Evolutionary conservation across 2,888 invertebrate genomes (phyloP).

Genomic region (Meteorus cinctellus): DNA sequence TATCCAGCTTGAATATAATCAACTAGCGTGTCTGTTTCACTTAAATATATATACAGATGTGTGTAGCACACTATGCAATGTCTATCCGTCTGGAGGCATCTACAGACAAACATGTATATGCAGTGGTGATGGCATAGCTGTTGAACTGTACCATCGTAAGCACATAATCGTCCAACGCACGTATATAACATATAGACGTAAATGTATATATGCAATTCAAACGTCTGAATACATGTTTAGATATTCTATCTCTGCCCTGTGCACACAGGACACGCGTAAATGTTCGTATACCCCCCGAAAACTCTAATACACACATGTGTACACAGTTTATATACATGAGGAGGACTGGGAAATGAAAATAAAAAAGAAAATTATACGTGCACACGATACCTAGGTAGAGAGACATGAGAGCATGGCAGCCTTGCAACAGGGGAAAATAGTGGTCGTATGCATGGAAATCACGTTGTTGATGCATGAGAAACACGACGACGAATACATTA

Average conservation of each 20-base stretch:
- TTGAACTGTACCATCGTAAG: slow-evolving; percentile 28
- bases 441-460: slow-evolving; percentile 67
- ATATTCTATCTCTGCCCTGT: neutral
- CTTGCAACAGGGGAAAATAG: slow-evolving; percentile 42
- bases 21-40: slow-evolving; percentile 37
- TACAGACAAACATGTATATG: neutral
- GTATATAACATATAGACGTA: slow-evolving; percentile 29
- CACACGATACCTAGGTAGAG: slow-evolving; percentile 13
- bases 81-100: neutral
- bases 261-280: slow-evolving; percentile 22
- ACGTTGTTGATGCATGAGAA: slow-evolving; percentile 67
- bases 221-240: slow-evolving; percentile 4
- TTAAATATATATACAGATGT: neutral
- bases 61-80: neutral
- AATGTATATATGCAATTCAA: slow-evolving; percentile 21
- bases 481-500: slow-evolving; percentile 46
- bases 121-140: neutral
- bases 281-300: neutral
- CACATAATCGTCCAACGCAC: slow-evolving; percentile 49
- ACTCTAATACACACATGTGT: neutral
- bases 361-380: slow-evolving; percentile 11
- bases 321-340: neutral
- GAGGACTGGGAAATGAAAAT: neutral
- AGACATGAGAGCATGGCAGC: neutral
- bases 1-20: slow-evolving; percentile 44